Conservation (phyloP, 2,113 vertebrate genomes). For the Epinephelus lanceolatus region DNA sequence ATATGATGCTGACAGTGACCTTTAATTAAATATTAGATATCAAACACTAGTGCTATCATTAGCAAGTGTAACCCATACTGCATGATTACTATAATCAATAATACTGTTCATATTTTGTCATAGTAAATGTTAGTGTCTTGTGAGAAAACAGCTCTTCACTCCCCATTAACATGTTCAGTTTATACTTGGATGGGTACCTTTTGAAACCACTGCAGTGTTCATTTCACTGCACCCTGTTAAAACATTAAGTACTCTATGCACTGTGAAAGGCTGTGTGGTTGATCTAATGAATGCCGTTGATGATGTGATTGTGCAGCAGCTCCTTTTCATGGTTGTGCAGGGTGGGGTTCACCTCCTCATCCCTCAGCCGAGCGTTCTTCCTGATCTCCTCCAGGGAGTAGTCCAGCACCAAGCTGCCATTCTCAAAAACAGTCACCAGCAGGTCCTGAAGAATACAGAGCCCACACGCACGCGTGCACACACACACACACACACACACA, state of each 20-base stretch:
- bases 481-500: too few species aligned
- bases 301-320: constrained; percentile 76
- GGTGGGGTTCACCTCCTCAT: constrained; percentile 67
- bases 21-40: neutral
- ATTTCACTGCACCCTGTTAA: neutral
- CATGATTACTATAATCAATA: constrained; percentile 1
- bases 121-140: neutral
- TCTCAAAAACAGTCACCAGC: constrained; percentile 84
- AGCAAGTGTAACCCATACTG: neutral
- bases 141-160: constrained; percentile 8
- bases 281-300: constrained; percentile 79
- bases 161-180: neutral
- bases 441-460: constrained; percentile 72
- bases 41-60: neutral
- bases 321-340: constrained; percentile 75
- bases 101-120: neutral
- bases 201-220: neutral
- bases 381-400: constrained; percentile 85
- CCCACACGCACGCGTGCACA: neutral
- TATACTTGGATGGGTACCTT: neutral
- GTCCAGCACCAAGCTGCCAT: constrained; percentile 80
- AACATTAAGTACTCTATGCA: neutral
- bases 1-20: neutral
- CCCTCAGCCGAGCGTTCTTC: constrained; percentile 80
- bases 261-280: neutral